A percentile compares a stretch with the other conserved stretches of the same genome.
phyloP scores from a whole-genome alignment of 2,797 vertebrate species.

The Alcedo quadribrachys region DNA sequence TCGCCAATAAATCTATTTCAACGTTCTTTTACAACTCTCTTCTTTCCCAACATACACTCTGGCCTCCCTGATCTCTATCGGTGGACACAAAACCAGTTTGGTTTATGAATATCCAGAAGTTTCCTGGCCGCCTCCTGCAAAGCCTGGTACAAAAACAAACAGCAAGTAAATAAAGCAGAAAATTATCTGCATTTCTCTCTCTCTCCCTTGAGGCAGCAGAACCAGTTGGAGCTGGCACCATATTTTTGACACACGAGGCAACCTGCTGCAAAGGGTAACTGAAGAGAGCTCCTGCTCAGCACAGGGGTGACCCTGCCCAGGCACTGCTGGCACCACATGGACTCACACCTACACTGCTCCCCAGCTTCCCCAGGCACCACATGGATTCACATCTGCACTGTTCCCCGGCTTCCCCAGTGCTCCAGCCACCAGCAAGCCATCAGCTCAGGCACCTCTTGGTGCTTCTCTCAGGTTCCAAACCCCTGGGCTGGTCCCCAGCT shows the following conservation, averaged over 20 bases:
- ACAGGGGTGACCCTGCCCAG: neutral
- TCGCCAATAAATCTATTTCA: slow-evolving; percentile 68
- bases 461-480: neutral
- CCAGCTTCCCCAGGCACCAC: neutral
- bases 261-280: neutral
- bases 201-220: neutral
- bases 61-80: slow-evolving; percentile 56
- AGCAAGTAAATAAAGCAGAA: slow-evolving; percentile 51
- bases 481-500: neutral
- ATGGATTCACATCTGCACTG: too few species aligned
- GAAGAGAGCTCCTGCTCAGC: neutral
- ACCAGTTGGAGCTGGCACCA: neutral
- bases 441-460: fast-evolving
- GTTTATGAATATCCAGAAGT: slow-evolving; percentile 43
- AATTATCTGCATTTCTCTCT: slow-evolving; percentile 25
- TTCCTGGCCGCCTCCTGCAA: slow-evolving; percentile 26
- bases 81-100: slow-evolving; percentile 37
- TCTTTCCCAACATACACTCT: slow-evolving; percentile 10
- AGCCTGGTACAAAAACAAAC: slow-evolving; percentile 30
- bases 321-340: neutral
- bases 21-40: slow-evolving; percentile 25
- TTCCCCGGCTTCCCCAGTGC: neutral
- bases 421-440: neutral
- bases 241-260: neutral
- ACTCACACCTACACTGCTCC: too few species aligned